Evolutionary conservation across 2,888 invertebrate genomes (phyloP).

Genomic region (Syrphus vitripennis): DNA sequence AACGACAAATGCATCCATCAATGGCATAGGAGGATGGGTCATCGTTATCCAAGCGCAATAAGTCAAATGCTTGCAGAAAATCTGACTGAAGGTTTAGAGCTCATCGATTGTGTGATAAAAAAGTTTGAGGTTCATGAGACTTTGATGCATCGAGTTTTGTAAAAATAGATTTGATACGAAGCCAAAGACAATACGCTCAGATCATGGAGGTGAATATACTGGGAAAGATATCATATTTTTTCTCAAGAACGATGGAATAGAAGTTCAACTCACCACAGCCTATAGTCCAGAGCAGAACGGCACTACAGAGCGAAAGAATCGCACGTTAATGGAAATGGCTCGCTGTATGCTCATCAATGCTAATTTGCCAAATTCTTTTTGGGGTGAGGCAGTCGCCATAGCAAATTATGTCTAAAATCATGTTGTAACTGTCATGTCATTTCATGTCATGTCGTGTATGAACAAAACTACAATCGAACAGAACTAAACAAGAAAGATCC

Average conservation of each 20-base stretch:
- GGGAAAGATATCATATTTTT: neutral
- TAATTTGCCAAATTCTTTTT: neutral
- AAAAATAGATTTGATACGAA: slow-evolving; percentile 45
- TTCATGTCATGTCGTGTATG: too few relatives aligned
- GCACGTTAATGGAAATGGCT: slow-evolving; percentile 4
- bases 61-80: neutral
- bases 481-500: too few relatives aligned
- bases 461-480: too few relatives aligned
- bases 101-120: slow-evolving; percentile 21
- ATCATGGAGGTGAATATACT: neutral
- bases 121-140: slow-evolving; percentile 50
- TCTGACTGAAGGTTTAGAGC: neutral
- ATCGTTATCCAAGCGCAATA: neutral
- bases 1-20: neutral
- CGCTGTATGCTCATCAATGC: neutral
- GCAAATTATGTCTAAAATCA: neutral
- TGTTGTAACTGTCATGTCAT: too few relatives aligned
- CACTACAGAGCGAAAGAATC: neutral
- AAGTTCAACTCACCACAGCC: neutral
- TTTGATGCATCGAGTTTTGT: slow-evolving; percentile 40
- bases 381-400: slow-evolving; percentile 1
- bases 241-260: neutral
- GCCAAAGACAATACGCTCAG: slow-evolving; percentile 29
- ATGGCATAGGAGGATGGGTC: neutral
- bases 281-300: slow-evolving; percentile 1